Conservation (phyloP, 1,140 invertebrate species). For the Anoplophora glabripennis region DNA sequence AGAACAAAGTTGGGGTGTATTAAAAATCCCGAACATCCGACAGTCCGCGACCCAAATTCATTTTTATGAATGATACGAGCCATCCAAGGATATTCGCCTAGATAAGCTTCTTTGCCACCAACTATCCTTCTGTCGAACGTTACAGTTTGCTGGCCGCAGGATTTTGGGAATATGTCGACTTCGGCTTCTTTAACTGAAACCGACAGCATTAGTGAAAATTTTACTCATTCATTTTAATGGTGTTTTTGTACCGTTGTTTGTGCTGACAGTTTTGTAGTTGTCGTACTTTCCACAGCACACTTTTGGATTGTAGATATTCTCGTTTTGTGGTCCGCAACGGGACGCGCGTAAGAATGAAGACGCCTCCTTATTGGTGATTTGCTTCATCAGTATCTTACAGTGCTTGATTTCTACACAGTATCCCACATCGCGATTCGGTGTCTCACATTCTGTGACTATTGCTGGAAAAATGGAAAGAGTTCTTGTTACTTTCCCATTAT, state of each 20-base stretch:
- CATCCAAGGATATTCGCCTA: constrained; percentile 57
- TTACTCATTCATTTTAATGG: too few relatives aligned
- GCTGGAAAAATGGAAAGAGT: constrained; percentile 23
- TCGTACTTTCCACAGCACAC: constrained; percentile 38
- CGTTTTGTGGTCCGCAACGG: constrained; percentile 34
- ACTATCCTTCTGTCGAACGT: constrained; percentile 35
- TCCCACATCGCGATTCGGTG: constrained; percentile 34
- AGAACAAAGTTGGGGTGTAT: constrained; percentile 53
- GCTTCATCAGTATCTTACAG: constrained; percentile 25
- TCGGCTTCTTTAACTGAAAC: constrained; percentile 7
- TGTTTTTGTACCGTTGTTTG: constrained; percentile 3
- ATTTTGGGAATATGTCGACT: constrained; percentile 31
- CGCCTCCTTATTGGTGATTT: constrained; percentile 19
- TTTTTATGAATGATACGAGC: constrained; percentile 39
- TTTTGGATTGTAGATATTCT: constrained; percentile 24
- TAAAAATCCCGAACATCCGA: constrained; percentile 54
- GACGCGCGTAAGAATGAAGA: constrained; percentile 31
- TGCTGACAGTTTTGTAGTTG: constrained; percentile 18
- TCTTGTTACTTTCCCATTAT: too few relatives aligned
- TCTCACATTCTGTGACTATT: constrained; percentile 38
- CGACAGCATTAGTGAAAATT: too few relatives aligned
- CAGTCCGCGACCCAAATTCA: constrained; percentile 20
- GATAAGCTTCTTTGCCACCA: constrained; percentile 44
- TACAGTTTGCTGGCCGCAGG: constrained; percentile 37
- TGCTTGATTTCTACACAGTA: constrained; percentile 36